These are phyloP conservation scores for Butorides virescens DNA, from an alignment of 2,113 vertebrate genomes.

Conservation along the genomic window DNA sequence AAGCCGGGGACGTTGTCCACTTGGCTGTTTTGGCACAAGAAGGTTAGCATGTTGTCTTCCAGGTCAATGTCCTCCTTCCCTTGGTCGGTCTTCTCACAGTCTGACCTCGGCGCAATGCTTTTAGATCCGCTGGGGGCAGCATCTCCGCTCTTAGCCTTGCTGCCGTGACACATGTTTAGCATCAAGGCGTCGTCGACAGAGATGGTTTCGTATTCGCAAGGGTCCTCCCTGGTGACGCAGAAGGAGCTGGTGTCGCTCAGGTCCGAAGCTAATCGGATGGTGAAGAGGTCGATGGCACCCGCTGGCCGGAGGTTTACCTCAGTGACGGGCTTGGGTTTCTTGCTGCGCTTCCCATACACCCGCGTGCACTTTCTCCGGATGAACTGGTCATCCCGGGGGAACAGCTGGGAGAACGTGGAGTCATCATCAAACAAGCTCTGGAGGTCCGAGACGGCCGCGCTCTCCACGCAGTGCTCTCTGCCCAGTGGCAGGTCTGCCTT, in stretches of 20 bases:
- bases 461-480: not conserved
- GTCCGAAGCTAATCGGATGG: slow-evolving; percentile 48
- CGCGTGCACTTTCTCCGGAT: slow-evolving; percentile 84
- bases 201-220: slow-evolving; percentile 81
- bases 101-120: not conserved
- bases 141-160: slow-evolving; percentile 55
- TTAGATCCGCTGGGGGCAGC: not conserved
- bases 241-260: slow-evolving; percentile 71
- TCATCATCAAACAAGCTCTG: slow-evolving; percentile 84
- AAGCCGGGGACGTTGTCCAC: slow-evolving; percentile 59
- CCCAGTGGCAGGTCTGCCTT: not conserved
- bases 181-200: slow-evolving; percentile 83
- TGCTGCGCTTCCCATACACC: slow-evolving; percentile 88
- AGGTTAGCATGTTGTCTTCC: slow-evolving; percentile 44
- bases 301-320: not conserved
- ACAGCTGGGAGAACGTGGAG: slow-evolving; percentile 86
- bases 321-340: slow-evolving; percentile 66
- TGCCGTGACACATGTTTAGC: slow-evolving; percentile 82
- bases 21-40: slow-evolving; percentile 67
- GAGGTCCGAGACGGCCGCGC: slow-evolving; percentile 49
- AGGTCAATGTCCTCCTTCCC: slow-evolving; percentile 31
- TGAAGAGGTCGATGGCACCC: not conserved
- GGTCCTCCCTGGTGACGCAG: slow-evolving; percentile 72
- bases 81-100: not conserved
- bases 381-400: slow-evolving; percentile 83